Evolutionary conservation across 2,797 vertebrate genomes (phyloP).

Genomic region (Cirrhinus molitorella): DNA sequence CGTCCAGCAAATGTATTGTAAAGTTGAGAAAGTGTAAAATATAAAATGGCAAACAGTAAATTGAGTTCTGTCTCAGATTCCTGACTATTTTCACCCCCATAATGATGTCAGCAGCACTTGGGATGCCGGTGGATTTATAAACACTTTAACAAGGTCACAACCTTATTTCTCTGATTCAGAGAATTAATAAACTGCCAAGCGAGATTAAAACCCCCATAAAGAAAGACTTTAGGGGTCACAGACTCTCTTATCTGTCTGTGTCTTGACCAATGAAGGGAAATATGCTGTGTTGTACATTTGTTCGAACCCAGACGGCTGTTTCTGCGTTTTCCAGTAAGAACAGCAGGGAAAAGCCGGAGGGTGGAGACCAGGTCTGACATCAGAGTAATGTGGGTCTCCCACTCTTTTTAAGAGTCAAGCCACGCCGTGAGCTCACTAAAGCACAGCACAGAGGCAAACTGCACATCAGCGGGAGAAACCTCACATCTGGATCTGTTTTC

Average conservation of each 20-base stretch:
- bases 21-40: background rate
- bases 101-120: slow-evolving; percentile 49
- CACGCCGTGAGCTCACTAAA: slow-evolving; percentile 51
- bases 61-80: background rate
- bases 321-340: slow-evolving; percentile 20
- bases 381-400: slow-evolving; percentile 64
- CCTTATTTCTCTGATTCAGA: slow-evolving; percentile 2
- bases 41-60: background rate
- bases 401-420: slow-evolving; percentile 60
- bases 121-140: slow-evolving; percentile 31
- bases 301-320: background rate
- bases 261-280: background rate
- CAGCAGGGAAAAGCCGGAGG: background rate
- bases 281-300: background rate
- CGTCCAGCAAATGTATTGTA: background rate
- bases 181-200: slow-evolving; percentile 18
- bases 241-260: background rate
- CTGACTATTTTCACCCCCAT: slow-evolving; percentile 2
- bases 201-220: background rate
- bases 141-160: slow-evolving; percentile 29
- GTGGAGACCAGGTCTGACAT: slow-evolving; percentile 65
- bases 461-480: slow-evolving; percentile 57
- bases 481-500: slow-evolving; percentile 65
- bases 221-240: background rate
- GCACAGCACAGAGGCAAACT: slow-evolving; percentile 41